Evolutionary conservation across 2,888 invertebrate genomes (phyloP).

Genomic region (Tetrapedia diversipes): DNA sequence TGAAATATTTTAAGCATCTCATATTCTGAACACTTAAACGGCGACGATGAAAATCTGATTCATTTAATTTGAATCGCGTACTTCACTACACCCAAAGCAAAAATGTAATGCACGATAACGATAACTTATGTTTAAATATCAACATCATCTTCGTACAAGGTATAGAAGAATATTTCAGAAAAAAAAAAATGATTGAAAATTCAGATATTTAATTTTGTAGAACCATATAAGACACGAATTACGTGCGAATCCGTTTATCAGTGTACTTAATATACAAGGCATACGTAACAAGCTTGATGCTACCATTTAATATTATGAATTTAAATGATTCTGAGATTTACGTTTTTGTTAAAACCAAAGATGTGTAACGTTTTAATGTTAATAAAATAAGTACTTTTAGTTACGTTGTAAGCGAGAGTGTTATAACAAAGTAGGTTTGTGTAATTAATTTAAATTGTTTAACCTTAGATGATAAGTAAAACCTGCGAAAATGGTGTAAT

Average conservation of each 20-base stretch:
- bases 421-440: not conserved
- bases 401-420: not conserved
- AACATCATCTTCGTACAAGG: not conserved
- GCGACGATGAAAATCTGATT: too few species aligned
- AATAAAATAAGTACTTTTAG: not conserved
- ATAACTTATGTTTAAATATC: not conserved
- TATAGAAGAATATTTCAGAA: not conserved
- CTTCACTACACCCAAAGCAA: too few species aligned
- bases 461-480: slow-evolving; percentile 10
- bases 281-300: slow-evolving; percentile 7
- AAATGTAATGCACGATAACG: not conserved
- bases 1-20: too few species aligned
- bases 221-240: not conserved
- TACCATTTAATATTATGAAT: not conserved
- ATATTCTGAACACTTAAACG: too few species aligned
- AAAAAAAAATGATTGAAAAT: not conserved
- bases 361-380: not conserved
- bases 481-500: slow-evolving; percentile 28
- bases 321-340: not conserved
- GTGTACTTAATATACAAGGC: slow-evolving; percentile 2
- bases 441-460: slow-evolving; percentile 22
- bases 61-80: too few species aligned
- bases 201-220: not conserved
- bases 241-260: not conserved
- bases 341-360: slow-evolving; percentile 24